A percentile compares a stretch with the other conserved stretches of the same genome.
Evolutionary conservation across 1,140 invertebrate species (phyloP).

Genomic region (Dreissena polymorpha): DNA sequence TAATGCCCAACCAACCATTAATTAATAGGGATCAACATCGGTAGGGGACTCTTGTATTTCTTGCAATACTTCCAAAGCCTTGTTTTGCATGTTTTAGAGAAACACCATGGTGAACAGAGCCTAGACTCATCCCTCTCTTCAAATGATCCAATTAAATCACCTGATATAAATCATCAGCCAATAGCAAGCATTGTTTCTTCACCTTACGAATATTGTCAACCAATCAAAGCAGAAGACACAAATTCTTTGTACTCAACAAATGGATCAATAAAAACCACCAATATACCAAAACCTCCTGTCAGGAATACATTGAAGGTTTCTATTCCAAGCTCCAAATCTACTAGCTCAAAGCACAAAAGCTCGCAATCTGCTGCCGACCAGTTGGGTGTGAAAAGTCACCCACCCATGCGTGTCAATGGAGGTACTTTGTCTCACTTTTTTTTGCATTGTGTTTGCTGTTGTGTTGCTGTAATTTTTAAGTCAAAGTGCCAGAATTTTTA

Average conservation of each 20-base stretch:
- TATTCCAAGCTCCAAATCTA: slow-evolving; percentile 49
- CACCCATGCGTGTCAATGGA: slow-evolving; percentile 65
- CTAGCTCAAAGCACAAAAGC: slow-evolving; percentile 43
- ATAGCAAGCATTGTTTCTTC: slow-evolving; percentile 48
- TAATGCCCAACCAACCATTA: too few relatives aligned
- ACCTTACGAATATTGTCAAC: slow-evolving; percentile 45
- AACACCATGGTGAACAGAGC: slow-evolving; percentile 42
- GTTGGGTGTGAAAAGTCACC: slow-evolving; percentile 71
- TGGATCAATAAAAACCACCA: slow-evolving; percentile 19
- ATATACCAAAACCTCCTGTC: slow-evolving; percentile 56
- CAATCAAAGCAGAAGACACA: slow-evolving; percentile 45
- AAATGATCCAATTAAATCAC: slow-evolving; percentile 56
- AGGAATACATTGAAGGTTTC: slow-evolving; percentile 47
- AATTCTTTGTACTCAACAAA: slow-evolving; percentile 28
- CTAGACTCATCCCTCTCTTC: slow-evolving; percentile 42
- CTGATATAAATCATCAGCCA: slow-evolving; percentile 48
- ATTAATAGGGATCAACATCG: too few relatives aligned
- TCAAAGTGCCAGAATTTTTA: too few relatives aligned
- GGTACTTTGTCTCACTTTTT: slow-evolving; percentile 60
- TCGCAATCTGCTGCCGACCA: slow-evolving; percentile 70
- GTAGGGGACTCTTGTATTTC: too few relatives aligned
- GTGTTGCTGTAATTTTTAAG: background rate
- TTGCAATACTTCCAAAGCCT: background rate
- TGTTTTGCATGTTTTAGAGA: slow-evolving; percentile 59
- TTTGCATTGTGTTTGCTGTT: slow-evolving; percentile 4